Percentiles rank a stretch among this genome's conserved stretches.
phyloP scores from a whole-genome alignment of 2,888 invertebrate species.

The Sialis fuliginosa region DNA sequence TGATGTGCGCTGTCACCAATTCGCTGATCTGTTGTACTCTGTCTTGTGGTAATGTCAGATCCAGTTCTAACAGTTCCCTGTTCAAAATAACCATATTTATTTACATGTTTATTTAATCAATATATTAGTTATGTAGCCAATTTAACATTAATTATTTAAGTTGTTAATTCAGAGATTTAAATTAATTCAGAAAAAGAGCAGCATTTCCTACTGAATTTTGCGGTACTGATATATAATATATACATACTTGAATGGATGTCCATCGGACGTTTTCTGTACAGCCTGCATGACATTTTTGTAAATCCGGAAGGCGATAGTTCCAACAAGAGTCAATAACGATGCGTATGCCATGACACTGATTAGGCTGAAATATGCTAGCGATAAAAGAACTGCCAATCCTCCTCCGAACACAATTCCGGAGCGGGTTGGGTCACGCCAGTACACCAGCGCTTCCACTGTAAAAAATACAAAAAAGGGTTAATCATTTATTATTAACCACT shows the following conservation, averaged over 20 bases:
- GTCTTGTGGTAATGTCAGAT: constrained; percentile 76
- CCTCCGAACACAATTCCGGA: constrained; percentile 87
- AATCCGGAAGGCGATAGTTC: constrained; percentile 84
- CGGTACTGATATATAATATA: not conserved
- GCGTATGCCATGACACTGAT: constrained; percentile 90
- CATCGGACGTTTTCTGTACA: constrained; percentile 89
- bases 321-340: constrained; percentile 67
- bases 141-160: not conserved
- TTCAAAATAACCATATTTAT: constrained; percentile 13
- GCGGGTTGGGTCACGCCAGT: constrained; percentile 93
- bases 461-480: constrained; percentile 18
- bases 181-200: not conserved
- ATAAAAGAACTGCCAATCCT: constrained; percentile 73
- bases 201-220: too few species aligned
- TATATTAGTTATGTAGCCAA: too few species aligned
- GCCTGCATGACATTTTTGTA: constrained; percentile 92
- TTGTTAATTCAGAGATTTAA: not conserved
- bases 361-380: constrained; percentile 87
- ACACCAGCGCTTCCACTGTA: constrained; percentile 87
- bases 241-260: constrained; percentile 92
- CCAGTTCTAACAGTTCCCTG: constrained; percentile 70
- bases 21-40: constrained; percentile 80
- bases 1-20: constrained; percentile 71
- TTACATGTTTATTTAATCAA: not conserved
- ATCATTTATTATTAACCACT: not conserved